A percentile compares a stretch with the other conserved stretches of the same genome.
These are phyloP conservation scores for Phyllopteryx taeniolatus DNA, from an alignment of 2,113 vertebrate genomes.

Conservation along the genomic window DNA sequence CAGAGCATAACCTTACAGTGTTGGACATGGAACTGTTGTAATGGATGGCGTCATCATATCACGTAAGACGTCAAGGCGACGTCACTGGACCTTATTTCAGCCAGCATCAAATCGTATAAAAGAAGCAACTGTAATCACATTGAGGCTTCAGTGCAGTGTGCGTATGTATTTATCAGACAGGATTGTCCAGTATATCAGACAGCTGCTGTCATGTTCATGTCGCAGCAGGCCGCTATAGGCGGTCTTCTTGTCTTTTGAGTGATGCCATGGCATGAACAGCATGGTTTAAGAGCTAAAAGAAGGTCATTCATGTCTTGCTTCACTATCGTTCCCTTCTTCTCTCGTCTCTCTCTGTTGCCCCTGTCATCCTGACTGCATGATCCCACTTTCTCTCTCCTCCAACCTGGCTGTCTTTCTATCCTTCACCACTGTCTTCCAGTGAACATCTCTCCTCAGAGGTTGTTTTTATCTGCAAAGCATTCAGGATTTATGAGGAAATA, in stretches of 20 bases:
- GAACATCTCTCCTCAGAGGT: slow-evolving; percentile 34
- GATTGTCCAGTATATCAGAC: slow-evolving; percentile 64
- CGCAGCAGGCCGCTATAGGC: slow-evolving; percentile 61
- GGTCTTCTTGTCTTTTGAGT: slow-evolving; percentile 69
- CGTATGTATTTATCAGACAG: slow-evolving; percentile 37
- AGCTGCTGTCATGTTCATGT: slow-evolving; percentile 70
- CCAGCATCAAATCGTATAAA: not conserved
- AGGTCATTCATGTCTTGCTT: slow-evolving; percentile 70
- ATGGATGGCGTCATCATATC: not conserved
- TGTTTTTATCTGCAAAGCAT: slow-evolving; percentile 45
- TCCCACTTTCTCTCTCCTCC: slow-evolving; percentile 57
- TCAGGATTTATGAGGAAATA: not conserved
- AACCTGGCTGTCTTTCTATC: slow-evolving; percentile 67
- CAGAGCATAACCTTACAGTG: too few relatives aligned
- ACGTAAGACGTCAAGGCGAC: not conserved
- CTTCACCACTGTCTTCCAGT: slow-evolving; percentile 61
- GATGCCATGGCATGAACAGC: slow-evolving; percentile 70
- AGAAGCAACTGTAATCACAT: not conserved
- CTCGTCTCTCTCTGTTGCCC: slow-evolving; percentile 64
- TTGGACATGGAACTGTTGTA: too few relatives aligned
- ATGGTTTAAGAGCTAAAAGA: slow-evolving; percentile 71
- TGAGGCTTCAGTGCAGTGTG: not conserved
- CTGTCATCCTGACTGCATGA: slow-evolving; percentile 69
- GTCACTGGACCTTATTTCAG: not conserved
- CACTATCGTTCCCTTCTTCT: slow-evolving; percentile 60